Base-by-base conservation (phyloP, 2,113 vertebrate genomes). In the Coracopsis vasa region DNA sequence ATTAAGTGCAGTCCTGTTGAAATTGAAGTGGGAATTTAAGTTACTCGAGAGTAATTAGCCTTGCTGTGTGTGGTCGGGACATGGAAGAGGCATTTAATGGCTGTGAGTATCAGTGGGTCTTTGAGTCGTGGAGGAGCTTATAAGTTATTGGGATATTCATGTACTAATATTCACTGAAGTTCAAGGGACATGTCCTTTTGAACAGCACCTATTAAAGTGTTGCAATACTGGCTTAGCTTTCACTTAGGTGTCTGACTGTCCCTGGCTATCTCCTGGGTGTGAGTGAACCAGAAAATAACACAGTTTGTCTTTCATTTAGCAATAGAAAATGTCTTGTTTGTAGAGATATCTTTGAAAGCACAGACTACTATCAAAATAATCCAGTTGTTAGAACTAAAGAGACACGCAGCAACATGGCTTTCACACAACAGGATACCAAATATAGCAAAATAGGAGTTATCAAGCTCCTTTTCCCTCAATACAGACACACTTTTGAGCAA, bases 21-120 rank as follows among this genome's bases (percentile, higher is more conserved):
- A 97, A 96, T 89, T 97, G 92, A 88, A 95, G 92, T 88, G 95
- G 95, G 95, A 96, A 92, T 96, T 97, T 89, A 61, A 84, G 72
- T 93, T 96, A 65, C 94, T 65, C 29, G 0, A 79, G 92, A 92
- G 92, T 96, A 96, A 97, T 97, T 96, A 96, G 65, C 88, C 47
- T 86, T 94, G 17, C 86, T 94, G 88, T 93, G 94, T 96, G 96
- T 96, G 96, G 88, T 64, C 86, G 19, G 83, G 72, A 94, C 56
- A 33, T 41, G 65, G 92, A 94, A 91, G 92, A 95, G 73, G 66
- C 69, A 75, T 88, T 94, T 86, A 90, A 93, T 84, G 77, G 61
- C 80, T 94, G 65, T 4, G 29, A 81, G 72, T 92, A 94, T 74
- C 91, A 89, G 80, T 86, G 84, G 83, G 54, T 82, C 73, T 89